These are phyloP conservation scores for Pemphigus obesinymphae DNA, from an alignment of 1,140 invertebrate species.

Conservation along the genomic window DNA sequence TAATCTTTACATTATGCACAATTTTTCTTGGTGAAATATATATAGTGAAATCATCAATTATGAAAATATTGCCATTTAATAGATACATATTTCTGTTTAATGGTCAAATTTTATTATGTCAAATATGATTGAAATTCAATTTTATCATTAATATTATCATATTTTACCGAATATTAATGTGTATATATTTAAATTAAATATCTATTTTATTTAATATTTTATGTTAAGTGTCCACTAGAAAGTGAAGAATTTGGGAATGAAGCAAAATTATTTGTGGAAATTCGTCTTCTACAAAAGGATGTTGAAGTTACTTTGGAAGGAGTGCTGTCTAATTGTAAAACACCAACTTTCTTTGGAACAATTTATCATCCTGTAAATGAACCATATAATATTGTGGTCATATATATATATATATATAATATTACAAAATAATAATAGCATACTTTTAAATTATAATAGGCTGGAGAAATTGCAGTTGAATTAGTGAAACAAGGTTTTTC, in stretches of 20 bases:
- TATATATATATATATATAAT: too few species aligned
- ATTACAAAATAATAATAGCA: neutral
- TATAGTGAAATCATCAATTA: too few species aligned
- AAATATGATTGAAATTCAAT: too few species aligned
- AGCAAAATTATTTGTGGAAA: constrained; percentile 87
- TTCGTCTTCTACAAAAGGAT: constrained; percentile 84
- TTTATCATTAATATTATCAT: too few species aligned
- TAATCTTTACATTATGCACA: too few species aligned
- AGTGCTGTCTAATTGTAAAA: constrained; percentile 77
- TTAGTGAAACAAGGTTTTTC: constrained; percentile 89
- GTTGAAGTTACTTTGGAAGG: constrained; percentile 89
- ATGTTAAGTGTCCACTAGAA: constrained; percentile 48
- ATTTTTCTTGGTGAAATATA: neutral
- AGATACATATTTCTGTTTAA: too few species aligned
- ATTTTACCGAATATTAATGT: too few species aligned
- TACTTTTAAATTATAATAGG: constrained; percentile 53
- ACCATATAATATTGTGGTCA: neutral
- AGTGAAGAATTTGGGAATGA: constrained; percentile 62
- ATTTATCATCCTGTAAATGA: constrained; percentile 79
- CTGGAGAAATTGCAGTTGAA: constrained; percentile 90
- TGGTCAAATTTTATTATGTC: too few species aligned
- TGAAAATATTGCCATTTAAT: too few species aligned
- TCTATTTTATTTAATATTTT: too few species aligned
- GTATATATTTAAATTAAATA: too few species aligned
- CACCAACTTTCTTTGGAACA: constrained; percentile 73